Evolutionary conservation across 2,888 invertebrate species (phyloP), one percentile per base, ranked within the genome.

Genomic region (Eristalis intricaria): DNA sequence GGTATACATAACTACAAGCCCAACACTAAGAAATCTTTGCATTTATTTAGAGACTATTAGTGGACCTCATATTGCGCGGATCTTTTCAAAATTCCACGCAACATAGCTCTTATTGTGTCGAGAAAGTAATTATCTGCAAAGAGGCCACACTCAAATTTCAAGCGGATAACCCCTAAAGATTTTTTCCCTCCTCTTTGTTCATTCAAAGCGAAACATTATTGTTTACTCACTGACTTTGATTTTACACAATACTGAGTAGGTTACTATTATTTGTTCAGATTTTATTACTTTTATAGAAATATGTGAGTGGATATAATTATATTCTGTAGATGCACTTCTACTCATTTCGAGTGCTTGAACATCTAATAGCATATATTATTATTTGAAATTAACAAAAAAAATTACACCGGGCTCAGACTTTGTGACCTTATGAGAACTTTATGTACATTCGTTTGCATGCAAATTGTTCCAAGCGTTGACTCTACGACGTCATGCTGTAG

Each of bases 41-140:
- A 68, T 81, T 81, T 50, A 81, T 74, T 74, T 69, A 63, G 38
- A 80, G 75, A 81, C 81, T 81, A 81, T 81, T 81, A 75, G 63
- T 58, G 64, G 81, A 75, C 75, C 63, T 74, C 81, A 81, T 81
- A 81, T 75, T 38, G 74, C 50, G 81, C 74, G 19, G 63, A 64
- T 22, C 68, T 81, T 70, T 81, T 81, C 74, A 69, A 81, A 35
- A 38, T 56, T 61, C 66, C 43, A 35, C 23, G 35, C 66, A 63
- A 56, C 35, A 40, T 23, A 56, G 56, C 50, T 43, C 73, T 22
- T 43, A 68, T 63, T 69, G 56, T 69, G 63, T 64, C 63, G 63
- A 69, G 10, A 81, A 81, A 75, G 74, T 69, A 81, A 81, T 81
- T 81, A 81, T 74, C 74, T 69, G 50, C 40, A 56, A 69, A 63